These are phyloP conservation scores for Probaryconus sp. DNA, from an alignment of 1,140 invertebrate genomes.

Conservation along the genomic window DNA sequence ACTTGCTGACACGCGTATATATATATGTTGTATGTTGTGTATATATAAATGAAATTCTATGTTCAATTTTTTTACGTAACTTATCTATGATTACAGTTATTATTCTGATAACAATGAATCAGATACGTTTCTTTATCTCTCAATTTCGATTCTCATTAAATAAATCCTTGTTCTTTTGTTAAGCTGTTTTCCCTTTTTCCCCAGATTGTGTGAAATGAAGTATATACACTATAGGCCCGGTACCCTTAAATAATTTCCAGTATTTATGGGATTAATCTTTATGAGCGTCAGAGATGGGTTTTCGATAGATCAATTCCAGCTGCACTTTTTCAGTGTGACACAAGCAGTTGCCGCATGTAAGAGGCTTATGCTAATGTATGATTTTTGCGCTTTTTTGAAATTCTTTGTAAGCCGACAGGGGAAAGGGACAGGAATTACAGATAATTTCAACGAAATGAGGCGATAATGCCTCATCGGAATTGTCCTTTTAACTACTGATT, in stretches of 20 bases:
- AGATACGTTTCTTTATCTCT: too few species aligned
- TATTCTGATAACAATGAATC: too few species aligned
- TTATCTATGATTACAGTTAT: too few species aligned
- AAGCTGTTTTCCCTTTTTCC: conserved; percentile 18
- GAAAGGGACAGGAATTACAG: conserved; percentile 54
- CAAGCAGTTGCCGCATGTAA: conserved; percentile 53
- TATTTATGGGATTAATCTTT: conserved; percentile 65
- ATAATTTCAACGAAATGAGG: conserved; percentile 58
- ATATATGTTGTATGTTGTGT: too few species aligned
- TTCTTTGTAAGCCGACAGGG: conserved; percentile 51
- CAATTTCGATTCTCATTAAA: conserved; percentile 57
- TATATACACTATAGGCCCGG: too few species aligned
- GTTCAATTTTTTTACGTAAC: too few species aligned
- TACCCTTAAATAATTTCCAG: conserved; percentile 60
- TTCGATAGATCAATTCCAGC: conserved; percentile 65
- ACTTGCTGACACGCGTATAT: too few species aligned
- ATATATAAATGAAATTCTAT: too few species aligned
- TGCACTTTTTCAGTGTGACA: conserved; percentile 55
- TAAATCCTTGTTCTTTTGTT: conserved; percentile 45
- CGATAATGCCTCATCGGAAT: conserved; percentile 37
- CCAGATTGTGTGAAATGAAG: conserved; percentile 29
- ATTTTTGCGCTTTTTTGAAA: conserved; percentile 65
- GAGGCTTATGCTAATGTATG: conserved; percentile 61
- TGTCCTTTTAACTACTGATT: conserved; percentile 20
- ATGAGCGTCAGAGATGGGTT: conserved; percentile 49